These are phyloP conservation scores for Argyresthia albistria DNA, from an alignment of 2,888 invertebrate species.

Conservation along the genomic window DNA sequence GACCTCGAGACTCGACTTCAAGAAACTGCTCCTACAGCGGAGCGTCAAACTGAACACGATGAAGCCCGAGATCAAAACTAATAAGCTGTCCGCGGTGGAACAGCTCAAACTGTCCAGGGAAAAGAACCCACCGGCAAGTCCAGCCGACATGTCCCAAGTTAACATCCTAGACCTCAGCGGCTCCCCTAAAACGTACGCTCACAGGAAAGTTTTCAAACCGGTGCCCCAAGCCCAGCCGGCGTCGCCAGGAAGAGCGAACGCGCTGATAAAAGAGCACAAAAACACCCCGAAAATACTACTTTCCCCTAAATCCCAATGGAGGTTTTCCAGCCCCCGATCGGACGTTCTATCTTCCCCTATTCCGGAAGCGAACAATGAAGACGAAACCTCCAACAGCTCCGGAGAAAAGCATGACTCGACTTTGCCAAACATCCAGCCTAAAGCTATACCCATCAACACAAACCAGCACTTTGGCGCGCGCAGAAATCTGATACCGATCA, in stretches of 20 bases:
- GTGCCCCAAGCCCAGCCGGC: conserved; percentile 43
- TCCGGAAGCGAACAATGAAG: conserved; percentile 86
- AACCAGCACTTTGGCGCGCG: conserved; percentile 64
- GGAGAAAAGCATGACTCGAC: conserved; percentile 59
- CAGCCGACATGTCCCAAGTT: conserved; percentile 58
- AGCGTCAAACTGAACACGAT: conserved; percentile 75
- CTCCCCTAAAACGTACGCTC: conserved; percentile 79
- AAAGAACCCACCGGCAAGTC: conserved; percentile 47
- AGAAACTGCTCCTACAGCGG: conserved; percentile 83
- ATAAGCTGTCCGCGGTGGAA: conserved; percentile 83
- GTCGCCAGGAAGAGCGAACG: conserved; percentile 68
- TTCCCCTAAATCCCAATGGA: conserved; percentile 80
- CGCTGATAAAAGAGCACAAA: conserved; percentile 66
- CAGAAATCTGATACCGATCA: conserved; percentile 55
- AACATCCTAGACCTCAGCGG: conserved; percentile 80
- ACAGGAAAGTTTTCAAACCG: conserved; percentile 71
- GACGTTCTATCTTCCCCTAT: conserved; percentile 91
- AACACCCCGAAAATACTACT: conserved; percentile 76
- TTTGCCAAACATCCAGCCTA: conserved; percentile 40
- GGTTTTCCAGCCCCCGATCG: conserved; percentile 81
- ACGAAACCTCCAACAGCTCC: conserved; percentile 77
- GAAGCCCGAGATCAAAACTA: conserved; percentile 68
- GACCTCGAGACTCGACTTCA: conserved; percentile 88
- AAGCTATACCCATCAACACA: conserved; percentile 59
- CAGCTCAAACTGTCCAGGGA: conserved; percentile 80